These are phyloP conservation scores for Rhimphoctona megacephalus DNA, from an alignment of 2,888 invertebrate genomes.

Conservation along the genomic window DNA sequence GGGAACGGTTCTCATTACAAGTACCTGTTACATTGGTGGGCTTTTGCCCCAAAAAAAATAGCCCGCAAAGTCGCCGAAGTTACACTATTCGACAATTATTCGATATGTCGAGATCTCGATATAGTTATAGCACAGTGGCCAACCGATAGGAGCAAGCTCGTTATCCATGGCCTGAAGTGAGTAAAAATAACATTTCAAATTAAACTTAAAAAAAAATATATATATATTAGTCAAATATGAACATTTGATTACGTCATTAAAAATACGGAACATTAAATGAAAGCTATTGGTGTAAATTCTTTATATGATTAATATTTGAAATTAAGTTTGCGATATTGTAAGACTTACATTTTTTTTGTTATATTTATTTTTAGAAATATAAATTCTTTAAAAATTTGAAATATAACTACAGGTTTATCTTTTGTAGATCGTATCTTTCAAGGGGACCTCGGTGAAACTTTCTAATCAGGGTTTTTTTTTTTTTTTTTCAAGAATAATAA, in stretches of 20 bases:
- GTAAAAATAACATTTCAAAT: conserved; percentile 68
- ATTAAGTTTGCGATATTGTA: background rate
- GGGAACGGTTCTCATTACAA: conserved; percentile 87
- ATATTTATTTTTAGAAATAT: background rate
- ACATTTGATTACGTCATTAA: background rate
- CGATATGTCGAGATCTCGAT: conserved; percentile 85
- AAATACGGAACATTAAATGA: background rate
- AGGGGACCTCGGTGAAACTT: too few relatives aligned
- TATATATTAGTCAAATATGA: background rate
- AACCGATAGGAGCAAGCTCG: conserved; percentile 88
- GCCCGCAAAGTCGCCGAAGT: conserved; percentile 87
- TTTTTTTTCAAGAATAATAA: too few relatives aligned
- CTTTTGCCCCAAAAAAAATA: conserved; percentile 86
- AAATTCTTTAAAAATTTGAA: too few relatives aligned
- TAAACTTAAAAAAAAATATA: too few relatives aligned
- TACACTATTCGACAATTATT: conserved; percentile 87
- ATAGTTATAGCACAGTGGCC: conserved; percentile 91
- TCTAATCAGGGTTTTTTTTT: too few relatives aligned
- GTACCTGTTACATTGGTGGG: conserved; percentile 90
- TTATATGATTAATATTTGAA: background rate
- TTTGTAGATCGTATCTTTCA: too few relatives aligned
- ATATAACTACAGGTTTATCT: too few relatives aligned
- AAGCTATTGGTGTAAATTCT: background rate
- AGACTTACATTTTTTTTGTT: background rate
- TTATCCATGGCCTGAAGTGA: conserved; percentile 90